Conservation (phyloP, 2,797 vertebrate genomes). For the Sternarchorhynchus goeldii region DNA sequence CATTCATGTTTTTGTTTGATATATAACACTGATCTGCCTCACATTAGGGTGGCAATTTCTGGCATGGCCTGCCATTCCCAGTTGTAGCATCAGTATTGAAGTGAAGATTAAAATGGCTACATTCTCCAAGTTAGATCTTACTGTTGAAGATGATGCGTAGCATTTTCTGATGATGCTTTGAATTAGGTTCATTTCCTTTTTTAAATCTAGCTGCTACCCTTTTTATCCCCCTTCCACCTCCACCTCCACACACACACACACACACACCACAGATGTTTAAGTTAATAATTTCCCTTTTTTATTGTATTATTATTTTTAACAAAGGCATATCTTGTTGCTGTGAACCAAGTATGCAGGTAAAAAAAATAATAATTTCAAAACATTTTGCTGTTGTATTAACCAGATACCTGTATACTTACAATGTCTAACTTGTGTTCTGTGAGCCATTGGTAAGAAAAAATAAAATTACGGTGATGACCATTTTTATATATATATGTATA, state of each 20-base stretch:
- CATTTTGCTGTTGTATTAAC: constrained; percentile 20
- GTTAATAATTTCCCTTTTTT: neutral
- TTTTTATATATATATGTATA: neutral
- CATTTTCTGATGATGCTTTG: neutral
- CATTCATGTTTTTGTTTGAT: constrained; percentile 1
- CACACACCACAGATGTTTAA: neutral
- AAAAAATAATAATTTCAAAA: neutral
- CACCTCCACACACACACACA: too few relatives aligned
- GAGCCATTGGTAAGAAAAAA: constrained; percentile 84
- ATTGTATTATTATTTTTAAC: neutral
- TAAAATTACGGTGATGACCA: constrained; percentile 70
- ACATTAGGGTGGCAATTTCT: neutral
- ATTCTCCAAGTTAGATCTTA: neutral
- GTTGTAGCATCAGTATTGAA: constrained; percentile 2
- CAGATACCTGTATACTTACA: constrained; percentile 1
- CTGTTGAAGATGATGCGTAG: neutral
- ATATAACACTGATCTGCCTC: neutral
- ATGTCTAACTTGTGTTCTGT: constrained; percentile 82
- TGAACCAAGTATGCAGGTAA: constrained; percentile 17
- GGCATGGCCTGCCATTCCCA: neutral
- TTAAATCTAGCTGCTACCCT: neutral
- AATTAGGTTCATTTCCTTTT: neutral
- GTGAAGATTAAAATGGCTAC: neutral
- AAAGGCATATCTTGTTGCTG: constrained; percentile 17
- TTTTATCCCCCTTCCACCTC: neutral